Base-by-base conservation (phyloP, 2,888 invertebrate species). In the Pogonocherus hispidulus region DNA sequence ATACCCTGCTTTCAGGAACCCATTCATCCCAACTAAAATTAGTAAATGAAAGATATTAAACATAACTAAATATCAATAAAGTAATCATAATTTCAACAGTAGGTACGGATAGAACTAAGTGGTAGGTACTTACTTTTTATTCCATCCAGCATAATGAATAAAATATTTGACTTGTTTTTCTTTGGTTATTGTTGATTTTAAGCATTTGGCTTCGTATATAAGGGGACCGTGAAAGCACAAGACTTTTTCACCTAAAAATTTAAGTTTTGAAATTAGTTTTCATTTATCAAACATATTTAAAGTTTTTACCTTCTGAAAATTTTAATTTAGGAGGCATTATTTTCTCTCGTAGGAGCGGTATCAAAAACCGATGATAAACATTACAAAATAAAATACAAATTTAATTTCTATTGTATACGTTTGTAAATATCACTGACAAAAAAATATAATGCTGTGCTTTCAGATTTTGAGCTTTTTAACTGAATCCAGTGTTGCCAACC, bases 71-170 rank as follows among this genome's bases (percentile, higher is more conserved):
- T 4, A 32, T 9, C 32, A 32, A 32, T 9, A 32, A 32, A 1
- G 18, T 18, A n/a, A n/a, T n/a, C n/a, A n/a, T n/a, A n/a, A n/a
- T n/a, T n/a, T n/a, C n/a, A n/a, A n/a, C n/a, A n/a, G n/a, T n/a
- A n/a, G 2, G 9, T 32, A 2, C 8, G 32, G 0, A 32, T 27
- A 8, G 8, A 27, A 27, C 1, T 27, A 5, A 6, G 18, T 1
- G 16, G 2, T 44, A 44, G 16, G n/a, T 19, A 85, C 89, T 87
- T 88, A 97, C 96, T 96, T 98, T 88, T 98, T 98, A 84, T 97
- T 98, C 98, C 98, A 98, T 1, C 98, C 98, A 75, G 96, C 96
- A 85, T 98, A 98, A 86, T 98, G 98, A 74, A 98, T 96, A 69
- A 95, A 92, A 86, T 98, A 98, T 82, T 94, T 92, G 5, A 95